Evolutionary conservation across 2,888 invertebrate species (phyloP).

Genomic region (Meandrusa payeni): DNA sequence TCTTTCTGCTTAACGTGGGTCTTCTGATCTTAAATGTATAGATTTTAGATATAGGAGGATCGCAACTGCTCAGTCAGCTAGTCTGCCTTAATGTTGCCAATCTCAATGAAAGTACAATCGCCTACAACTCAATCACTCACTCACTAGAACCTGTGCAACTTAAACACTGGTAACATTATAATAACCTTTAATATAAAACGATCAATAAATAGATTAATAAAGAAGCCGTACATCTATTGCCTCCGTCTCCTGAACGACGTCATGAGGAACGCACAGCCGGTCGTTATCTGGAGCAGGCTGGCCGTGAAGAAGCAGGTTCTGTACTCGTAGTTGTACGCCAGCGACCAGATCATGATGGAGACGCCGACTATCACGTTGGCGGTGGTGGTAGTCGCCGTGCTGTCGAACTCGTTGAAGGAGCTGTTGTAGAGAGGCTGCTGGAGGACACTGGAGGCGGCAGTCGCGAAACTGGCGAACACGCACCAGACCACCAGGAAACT

Average conservation of each 20-base stretch:
- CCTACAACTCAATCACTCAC: too few relatives aligned
- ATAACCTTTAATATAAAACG: too few relatives aligned
- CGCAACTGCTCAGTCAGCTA: too few relatives aligned
- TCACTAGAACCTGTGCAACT: too few relatives aligned
- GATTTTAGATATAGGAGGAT: too few relatives aligned
- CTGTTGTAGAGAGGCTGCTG: constrained; percentile 67
- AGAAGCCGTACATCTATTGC: constrained; percentile 31
- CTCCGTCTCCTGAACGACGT: constrained; percentile 61
- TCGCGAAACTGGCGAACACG: constrained; percentile 64
- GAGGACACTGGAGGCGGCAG: constrained; percentile 58
- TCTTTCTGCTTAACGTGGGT: too few relatives aligned
- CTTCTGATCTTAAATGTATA: too few relatives aligned
- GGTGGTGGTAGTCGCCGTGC: constrained; percentile 65
- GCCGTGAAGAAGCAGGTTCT: constrained; percentile 64
- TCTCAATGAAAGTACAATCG: too few relatives aligned
- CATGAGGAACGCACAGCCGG: constrained; percentile 56
- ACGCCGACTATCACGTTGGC: constrained; percentile 62
- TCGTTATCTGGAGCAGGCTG: constrained; percentile 54
- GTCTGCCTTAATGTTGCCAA: background rate
- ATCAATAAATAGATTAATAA: too few relatives aligned
- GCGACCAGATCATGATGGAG: constrained; percentile 57
- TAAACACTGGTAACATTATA: too few relatives aligned
- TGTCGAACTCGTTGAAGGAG: constrained; percentile 68
- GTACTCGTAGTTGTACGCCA: constrained; percentile 59
- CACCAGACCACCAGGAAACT: constrained; percentile 67